Conservation (phyloP, 2,888 invertebrate genomes). For the Acrobasis consociella region DNA sequence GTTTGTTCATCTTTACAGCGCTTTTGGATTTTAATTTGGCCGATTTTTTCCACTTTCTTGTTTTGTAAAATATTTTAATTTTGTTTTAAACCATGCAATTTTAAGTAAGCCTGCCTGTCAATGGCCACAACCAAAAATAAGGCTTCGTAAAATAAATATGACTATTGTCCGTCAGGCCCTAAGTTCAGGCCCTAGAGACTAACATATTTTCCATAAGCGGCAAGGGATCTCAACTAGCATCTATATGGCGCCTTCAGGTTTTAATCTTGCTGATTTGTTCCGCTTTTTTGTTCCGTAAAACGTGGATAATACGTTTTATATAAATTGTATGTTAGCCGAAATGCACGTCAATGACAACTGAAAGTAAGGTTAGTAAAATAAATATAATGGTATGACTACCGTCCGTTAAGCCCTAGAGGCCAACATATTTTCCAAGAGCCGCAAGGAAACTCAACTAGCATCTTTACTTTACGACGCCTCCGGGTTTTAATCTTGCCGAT, state of each 20-base stretch:
- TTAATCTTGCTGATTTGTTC: constrained; percentile 53
- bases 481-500: constrained; percentile 61
- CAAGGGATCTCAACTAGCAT: constrained; percentile 52
- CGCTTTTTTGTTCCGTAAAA: constrained; percentile 50
- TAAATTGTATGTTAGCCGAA: constrained; percentile 40
- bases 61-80: constrained; percentile 48
- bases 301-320: constrained; percentile 36
- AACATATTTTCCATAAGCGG: constrained; percentile 54
- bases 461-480: not conserved
- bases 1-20: too few species aligned
- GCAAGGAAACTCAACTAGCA: constrained; percentile 52
- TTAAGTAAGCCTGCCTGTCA: constrained; percentile 29
- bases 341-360: too few species aligned
- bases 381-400: constrained; percentile 23
- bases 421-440: constrained; percentile 54
- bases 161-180: constrained; percentile 34
- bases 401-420: constrained; percentile 39
- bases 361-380: not conserved
- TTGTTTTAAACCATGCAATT: constrained; percentile 33
- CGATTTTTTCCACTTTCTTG: constrained; percentile 53
- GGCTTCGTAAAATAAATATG: constrained; percentile 15
- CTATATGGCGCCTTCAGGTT: constrained; percentile 4
- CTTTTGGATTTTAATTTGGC: constrained; percentile 37
- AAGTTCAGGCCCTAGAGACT: constrained; percentile 42
- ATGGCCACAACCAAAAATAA: too few species aligned